Conservation (phyloP, 2,888 invertebrate species). For the Aspidiotus rigidus region DNA sequence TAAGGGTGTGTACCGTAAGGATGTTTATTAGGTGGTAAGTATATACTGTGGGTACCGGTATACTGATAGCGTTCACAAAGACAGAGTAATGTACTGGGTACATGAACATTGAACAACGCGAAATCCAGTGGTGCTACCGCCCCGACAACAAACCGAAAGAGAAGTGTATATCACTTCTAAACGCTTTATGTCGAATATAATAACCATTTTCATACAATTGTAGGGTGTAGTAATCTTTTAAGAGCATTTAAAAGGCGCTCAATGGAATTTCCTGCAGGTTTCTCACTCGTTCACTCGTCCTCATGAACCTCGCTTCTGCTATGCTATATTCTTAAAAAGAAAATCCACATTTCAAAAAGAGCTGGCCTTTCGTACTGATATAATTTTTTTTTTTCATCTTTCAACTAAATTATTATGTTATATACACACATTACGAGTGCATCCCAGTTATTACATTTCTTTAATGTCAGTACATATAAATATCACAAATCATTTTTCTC, state of each 20-base stretch:
- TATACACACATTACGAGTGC: too few relatives aligned
- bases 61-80: too few relatives aligned
- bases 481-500: not conserved
- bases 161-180: slow-evolving; percentile 26
- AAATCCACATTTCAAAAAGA: not conserved
- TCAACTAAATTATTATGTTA: too few relatives aligned
- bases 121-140: not conserved
- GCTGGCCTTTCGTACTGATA: not conserved
- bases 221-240: slow-evolving; percentile 30
- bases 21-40: too few relatives aligned
- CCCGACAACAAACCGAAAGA: slow-evolving; percentile 9
- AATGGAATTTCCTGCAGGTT: slow-evolving; percentile 25
- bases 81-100: too few relatives aligned
- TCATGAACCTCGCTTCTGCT: too few relatives aligned
- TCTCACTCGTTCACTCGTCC: not conserved
- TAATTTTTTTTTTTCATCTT: not conserved
- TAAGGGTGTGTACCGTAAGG: not conserved
- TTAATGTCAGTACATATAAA: not conserved
- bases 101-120: not conserved
- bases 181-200: slow-evolving; percentile 30
- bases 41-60: too few relatives aligned
- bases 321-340: not conserved
- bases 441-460: not conserved
- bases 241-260: slow-evolving; percentile 31
- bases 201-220: slow-evolving; percentile 31